These are phyloP conservation scores for Bovichtus diacanthus DNA, from an alignment of 2,797 vertebrate genomes.

Conservation along the genomic window DNA sequence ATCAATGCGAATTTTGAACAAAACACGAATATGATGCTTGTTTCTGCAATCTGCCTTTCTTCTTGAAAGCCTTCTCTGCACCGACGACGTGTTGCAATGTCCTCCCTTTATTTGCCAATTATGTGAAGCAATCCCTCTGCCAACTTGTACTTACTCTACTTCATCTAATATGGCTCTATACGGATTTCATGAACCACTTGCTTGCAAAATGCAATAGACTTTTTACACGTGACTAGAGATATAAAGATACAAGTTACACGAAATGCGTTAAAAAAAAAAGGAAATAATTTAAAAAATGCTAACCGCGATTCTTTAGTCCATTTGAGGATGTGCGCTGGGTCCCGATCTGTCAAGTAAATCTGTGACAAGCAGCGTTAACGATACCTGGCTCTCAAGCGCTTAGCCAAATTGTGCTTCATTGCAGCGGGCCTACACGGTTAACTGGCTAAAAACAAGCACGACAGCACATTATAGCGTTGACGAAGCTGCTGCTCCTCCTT, in stretches of 20 bases:
- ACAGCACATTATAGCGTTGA: constrained; percentile 1
- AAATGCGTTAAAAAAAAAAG: background rate
- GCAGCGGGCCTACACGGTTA: constrained; percentile 63
- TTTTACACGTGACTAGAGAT: background rate
- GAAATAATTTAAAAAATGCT: too few relatives aligned
- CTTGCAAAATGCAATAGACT: background rate
- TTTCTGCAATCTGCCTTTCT: background rate
- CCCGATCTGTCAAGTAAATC: constrained; percentile 54
- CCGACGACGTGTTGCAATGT: constrained; percentile 38
- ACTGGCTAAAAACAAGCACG: constrained; percentile 53
- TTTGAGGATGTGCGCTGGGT: background rate
- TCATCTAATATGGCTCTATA: background rate
- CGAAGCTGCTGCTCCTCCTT: background rate
- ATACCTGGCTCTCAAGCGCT: constrained; percentile 60
- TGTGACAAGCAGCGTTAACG: constrained; percentile 57
- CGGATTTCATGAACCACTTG: background rate
- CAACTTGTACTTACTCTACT: constrained; percentile 21
- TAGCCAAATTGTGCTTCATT: constrained; percentile 57
- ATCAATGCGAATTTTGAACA: too few relatives aligned
- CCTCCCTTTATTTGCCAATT: constrained; percentile 15
- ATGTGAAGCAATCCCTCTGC: constrained; percentile 36
- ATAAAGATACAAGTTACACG: background rate
- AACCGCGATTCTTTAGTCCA: background rate
- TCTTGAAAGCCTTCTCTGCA: background rate
- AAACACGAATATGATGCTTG: background rate